These are phyloP conservation scores for Orchesella flavescens DNA, from an alignment of 2,888 invertebrate genomes.

Conservation along the genomic window DNA sequence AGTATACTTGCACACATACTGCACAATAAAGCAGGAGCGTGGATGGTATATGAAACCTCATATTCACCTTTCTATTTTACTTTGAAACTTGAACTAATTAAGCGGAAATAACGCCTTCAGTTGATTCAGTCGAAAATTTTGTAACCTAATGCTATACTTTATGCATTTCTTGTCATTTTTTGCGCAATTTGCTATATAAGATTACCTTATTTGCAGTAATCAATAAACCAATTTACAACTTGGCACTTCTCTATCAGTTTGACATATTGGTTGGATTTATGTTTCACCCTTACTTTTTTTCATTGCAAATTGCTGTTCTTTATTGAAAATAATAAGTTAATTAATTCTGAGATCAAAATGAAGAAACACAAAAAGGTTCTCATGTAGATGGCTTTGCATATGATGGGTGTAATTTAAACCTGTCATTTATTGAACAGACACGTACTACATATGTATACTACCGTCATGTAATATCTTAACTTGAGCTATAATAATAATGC, in stretches of 20 bases:
- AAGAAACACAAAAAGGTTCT: not conserved
- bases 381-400: not conserved
- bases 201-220: no score
- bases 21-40: no score
- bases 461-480: no score
- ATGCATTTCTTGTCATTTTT: no score
- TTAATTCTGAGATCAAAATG: constrained; percentile 10
- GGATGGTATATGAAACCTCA: no score
- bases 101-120: not conserved
- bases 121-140: no score
- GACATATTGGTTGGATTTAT: not conserved
- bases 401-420: not conserved
- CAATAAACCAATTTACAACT: not conserved
- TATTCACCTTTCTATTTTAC: no score
- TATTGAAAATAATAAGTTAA: not conserved
- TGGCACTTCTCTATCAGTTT: not conserved
- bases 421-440: not conserved
- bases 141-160: no score
- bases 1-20: no score
- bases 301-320: not conserved
- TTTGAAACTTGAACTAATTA: constrained; percentile 3
- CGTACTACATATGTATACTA: no score
- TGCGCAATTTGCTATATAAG: no score
- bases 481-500: no score
- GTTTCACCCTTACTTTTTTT: not conserved